A percentile compares a stretch with the other conserved stretches of the same genome.
phyloP scores from a whole-genome alignment of 2,888 invertebrate genomes.

The Erebia epiphron region DNA sequence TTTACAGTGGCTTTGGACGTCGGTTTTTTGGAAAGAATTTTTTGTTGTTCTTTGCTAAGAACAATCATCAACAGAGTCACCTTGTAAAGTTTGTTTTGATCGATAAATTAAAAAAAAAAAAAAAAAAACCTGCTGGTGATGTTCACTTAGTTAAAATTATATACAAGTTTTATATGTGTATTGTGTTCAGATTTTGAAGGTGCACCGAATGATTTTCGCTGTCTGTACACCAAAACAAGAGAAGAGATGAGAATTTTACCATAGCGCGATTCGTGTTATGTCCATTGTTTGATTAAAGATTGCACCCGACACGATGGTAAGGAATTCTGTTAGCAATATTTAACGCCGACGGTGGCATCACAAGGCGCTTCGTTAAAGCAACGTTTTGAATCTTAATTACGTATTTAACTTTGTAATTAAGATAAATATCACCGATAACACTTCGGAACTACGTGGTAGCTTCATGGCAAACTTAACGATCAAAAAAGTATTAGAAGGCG shows the following conservation, averaged over 20 bases:
- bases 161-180: neutral
- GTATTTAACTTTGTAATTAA: constrained; percentile 75
- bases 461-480: constrained; percentile 55
- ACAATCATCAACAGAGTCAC: no score
- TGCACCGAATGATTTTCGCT: neutral
- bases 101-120: no score
- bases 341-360: constrained; percentile 75
- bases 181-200: neutral
- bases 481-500: constrained; percentile 44
- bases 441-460: constrained; percentile 63
- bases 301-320: constrained; percentile 60
- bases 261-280: constrained; percentile 55
- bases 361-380: constrained; percentile 67
- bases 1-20: no score
- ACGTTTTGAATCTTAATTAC: constrained; percentile 72
- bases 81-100: no score
- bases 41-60: no score
- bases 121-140: no score
- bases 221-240: constrained; percentile 10
- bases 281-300: constrained; percentile 75
- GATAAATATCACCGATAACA: constrained; percentile 77
- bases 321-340: constrained; percentile 68
- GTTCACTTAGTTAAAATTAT: neutral
- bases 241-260: constrained; percentile 42
- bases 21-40: no score